Evolutionary conservation across 2,797 vertebrate genomes (phyloP), one percentile per base, ranked within the genome.

Genomic region (Rhincodon typus): DNA sequence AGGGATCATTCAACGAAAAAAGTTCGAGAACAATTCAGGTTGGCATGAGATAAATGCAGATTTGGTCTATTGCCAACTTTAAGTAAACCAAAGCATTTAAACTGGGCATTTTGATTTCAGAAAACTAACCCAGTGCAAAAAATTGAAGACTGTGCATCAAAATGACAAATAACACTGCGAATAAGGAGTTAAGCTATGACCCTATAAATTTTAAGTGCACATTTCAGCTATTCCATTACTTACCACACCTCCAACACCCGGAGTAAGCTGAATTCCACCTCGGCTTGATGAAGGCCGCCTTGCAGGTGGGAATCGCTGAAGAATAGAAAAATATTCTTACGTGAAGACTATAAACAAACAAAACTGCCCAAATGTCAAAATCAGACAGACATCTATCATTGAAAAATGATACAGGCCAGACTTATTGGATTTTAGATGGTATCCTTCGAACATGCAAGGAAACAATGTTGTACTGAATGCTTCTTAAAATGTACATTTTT

Each of bases 161-260:
- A 91, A 8, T 67, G 0, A 12, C 30, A 91, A 91, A 30, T 34
- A 69, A 21, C 38, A 21, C 38, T 66, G 57, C 34, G n/a, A 38
- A 88, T 30, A 50, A 88, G 10, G 2, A 38, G 17, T 3, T 66
- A 82, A 42, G 42, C 38, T 23, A 21, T 25, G 53, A 34, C 53
- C 21, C 17, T 93, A 3, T n/a, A 38, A 25, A 21, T 13, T 42
- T 74, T 97, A 97, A 95, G 95, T 96, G 96, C 67, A 96, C 30
- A 97, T 86, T 96, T 67, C 96, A 79, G 96, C 94, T 96, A 67
- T 34, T 96, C 30, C 90, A 96, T 27, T 90, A 97, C 98, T 98
- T 96, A 99, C 99, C 97, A 98, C 97, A 94, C 98, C 98, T 7
- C 98, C 97, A 96, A 98, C 97, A n/a, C 98, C 98, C 25, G 98